Evolutionary conservation across 2,888 invertebrate species (phyloP).

Genomic region (Phlogophora meticulosa): DNA sequence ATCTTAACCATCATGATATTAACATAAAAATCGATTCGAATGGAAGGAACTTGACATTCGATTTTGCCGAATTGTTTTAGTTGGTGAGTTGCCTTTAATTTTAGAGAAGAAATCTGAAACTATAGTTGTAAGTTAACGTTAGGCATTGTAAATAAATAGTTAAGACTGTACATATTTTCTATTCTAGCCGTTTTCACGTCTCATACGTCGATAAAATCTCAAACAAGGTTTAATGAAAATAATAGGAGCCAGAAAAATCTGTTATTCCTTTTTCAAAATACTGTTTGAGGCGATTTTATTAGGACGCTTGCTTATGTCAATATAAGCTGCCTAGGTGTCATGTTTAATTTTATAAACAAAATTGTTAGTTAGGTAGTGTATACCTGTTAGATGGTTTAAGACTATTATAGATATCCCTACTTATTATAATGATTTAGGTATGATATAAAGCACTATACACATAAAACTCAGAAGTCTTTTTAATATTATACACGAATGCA

Average conservation of each 20-base stretch:
- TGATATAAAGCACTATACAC: conserved; percentile 37
- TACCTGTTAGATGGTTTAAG: conserved; percentile 62
- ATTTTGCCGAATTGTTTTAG: conserved; percentile 47
- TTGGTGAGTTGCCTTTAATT: conserved; percentile 54
- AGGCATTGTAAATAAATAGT: conserved; percentile 72
- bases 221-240: conserved; percentile 9
- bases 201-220: conserved; percentile 52
- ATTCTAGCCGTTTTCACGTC: conserved; percentile 59
- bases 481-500: conserved; percentile 27
- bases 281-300: conserved; percentile 25
- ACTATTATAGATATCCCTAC: conserved; percentile 61
- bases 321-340: conserved; percentile 61
- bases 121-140: conserved; percentile 57
- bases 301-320: conserved; percentile 57
- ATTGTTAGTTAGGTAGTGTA: conserved; percentile 59
- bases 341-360: conserved; percentile 72
- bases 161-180: conserved; percentile 76
- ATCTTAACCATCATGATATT: conserved; percentile 41
- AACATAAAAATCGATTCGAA: conserved; percentile 14
- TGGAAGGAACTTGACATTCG: conserved; percentile 22
- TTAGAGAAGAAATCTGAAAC: conserved; percentile 64
- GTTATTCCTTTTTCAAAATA: conserved; percentile 26
- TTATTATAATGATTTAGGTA: conserved; percentile 55
- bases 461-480: conserved; percentile 42
- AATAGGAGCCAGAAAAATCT: conserved; percentile 10